Base-by-base conservation (phyloP, 1,140 invertebrate species). In the Apis mellifera region DNA sequence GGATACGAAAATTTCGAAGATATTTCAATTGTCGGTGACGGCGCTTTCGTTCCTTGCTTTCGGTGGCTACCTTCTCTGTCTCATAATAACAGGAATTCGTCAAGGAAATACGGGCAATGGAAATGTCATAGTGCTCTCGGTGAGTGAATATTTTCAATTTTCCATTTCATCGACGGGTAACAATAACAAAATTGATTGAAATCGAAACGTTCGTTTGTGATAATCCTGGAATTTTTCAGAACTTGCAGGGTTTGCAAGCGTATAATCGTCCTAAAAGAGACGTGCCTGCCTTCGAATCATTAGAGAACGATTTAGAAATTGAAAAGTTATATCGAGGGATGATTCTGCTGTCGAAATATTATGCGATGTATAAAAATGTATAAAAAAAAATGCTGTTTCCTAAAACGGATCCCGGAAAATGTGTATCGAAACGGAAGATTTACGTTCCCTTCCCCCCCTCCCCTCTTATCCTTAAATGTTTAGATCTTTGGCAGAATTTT, bases 11-110 rank as follows among this genome's bases (percentile, higher is more conserved):
- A 93, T 96, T 79, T 96, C 95, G 72, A 96, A 95, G 89, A 95
- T 96, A 85, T 96, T 97, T 86, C 95, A 97, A 69, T 93, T 96
- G 32, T 96, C 96, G 0, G 94, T 97, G 9, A 97, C 97, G 0
- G 95, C 96, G 0, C 91, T 97, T 21, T 96, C 97, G 0, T 97
- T 97, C 91, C 90, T 97, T 5, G 97, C 97, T 0, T 97, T 97
- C 86, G 97, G 96, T 15, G 97, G 97, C 12, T 97, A 97, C 90
- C 91, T 97, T 17, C 90, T 97, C 0, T 96, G 96, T 88, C 92
- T 97, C 2, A 95, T 97, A 59, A 96, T 97, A 8, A 95, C 96
- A 82, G 96, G 96, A 0, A 95, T 97, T 12, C 96, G 95, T 87
- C 94, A 92, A 92, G 78, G 9, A 1, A 75, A 70, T 2, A 64